Conservation (phyloP, 1,140 invertebrate genomes). For the Camponotus pennsylvanicus region DNA sequence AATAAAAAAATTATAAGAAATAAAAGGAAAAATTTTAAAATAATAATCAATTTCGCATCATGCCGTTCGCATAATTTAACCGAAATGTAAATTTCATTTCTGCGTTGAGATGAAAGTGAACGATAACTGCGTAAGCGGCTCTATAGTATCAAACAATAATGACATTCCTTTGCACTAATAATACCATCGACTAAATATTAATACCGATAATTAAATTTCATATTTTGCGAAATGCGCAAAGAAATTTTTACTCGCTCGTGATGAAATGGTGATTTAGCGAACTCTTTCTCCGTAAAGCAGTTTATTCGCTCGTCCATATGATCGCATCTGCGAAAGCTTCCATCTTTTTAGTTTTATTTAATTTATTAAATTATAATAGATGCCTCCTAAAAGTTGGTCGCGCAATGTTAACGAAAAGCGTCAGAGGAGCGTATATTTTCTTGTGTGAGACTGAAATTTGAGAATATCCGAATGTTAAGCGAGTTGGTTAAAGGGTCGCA, state of each 20-base stretch:
- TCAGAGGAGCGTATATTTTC: constrained; percentile 23
- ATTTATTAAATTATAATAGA: constrained; percentile 30
- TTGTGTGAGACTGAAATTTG: constrained; percentile 39
- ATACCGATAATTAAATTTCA: neutral
- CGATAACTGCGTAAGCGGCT: neutral
- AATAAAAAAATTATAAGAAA: neutral
- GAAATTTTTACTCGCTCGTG: neutral
- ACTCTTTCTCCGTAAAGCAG: neutral
- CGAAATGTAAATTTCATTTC: constrained; percentile 41
- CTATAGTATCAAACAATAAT: constrained; percentile 30
- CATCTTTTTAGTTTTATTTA: constrained; percentile 37
- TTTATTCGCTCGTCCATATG: neutral
- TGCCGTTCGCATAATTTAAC: neutral
- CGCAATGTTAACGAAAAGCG: neutral
- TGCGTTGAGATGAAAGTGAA: constrained; percentile 20
- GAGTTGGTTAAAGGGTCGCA: neutral
- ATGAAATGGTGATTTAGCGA: neutral
- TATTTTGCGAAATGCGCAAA: neutral
- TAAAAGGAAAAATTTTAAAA: neutral
- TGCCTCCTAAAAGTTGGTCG: neutral
- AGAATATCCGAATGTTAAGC: neutral
- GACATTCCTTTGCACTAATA: constrained; percentile 48
- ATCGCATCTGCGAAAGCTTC: neutral
- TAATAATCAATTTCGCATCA: neutral
- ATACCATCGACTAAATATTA: constrained; percentile 23